These are phyloP conservation scores for Zaprionus davidi DNA, from an alignment of 1,140 invertebrate species.

Conservation along the genomic window DNA sequence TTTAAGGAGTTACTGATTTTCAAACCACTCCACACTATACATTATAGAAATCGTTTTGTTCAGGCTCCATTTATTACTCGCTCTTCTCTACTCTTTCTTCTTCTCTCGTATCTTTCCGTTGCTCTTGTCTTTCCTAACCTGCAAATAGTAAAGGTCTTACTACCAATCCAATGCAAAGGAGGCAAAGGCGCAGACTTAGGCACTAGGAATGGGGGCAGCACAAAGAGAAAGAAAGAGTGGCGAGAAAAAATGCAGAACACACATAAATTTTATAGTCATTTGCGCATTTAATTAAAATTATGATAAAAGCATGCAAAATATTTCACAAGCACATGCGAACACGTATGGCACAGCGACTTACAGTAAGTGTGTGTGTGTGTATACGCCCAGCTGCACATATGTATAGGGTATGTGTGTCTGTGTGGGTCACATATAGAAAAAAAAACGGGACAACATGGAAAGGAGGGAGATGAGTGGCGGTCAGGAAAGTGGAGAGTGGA, in stretches of 20 bases:
- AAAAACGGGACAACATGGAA: slow-evolving; percentile 40
- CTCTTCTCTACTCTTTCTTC: no score
- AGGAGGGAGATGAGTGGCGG: slow-evolving; percentile 10
- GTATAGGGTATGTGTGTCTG: slow-evolving; percentile 11
- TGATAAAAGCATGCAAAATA: slow-evolving; percentile 79
- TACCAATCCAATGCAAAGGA: slow-evolving; percentile 43
- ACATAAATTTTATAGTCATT: slow-evolving; percentile 75
- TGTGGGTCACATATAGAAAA: slow-evolving; percentile 17
- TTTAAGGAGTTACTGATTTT: no score
- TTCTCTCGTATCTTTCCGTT: not conserved
- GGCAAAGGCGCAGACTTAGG: slow-evolving; percentile 7
- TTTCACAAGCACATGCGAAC: slow-evolving; percentile 56
- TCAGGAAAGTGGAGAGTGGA: not conserved
- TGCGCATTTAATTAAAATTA: slow-evolving; percentile 80
- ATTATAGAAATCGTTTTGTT: no score
- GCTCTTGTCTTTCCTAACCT: not conserved
- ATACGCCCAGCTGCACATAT: slow-evolving; percentile 20
- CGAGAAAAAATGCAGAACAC: slow-evolving; percentile 37
- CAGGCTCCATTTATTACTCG: no score
- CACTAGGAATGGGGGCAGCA: not conserved
- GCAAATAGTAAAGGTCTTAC: slow-evolving; percentile 1
- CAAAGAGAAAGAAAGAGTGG: not conserved
- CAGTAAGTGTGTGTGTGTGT: slow-evolving; percentile 1
- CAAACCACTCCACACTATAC: no score
- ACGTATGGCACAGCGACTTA: slow-evolving; percentile 31